A percentile compares a stretch with the other conserved stretches of the same genome.
phyloP scores from a whole-genome alignment of 53 echinoderm and acorn worm species.

The Actinopyga echinites region DNA sequence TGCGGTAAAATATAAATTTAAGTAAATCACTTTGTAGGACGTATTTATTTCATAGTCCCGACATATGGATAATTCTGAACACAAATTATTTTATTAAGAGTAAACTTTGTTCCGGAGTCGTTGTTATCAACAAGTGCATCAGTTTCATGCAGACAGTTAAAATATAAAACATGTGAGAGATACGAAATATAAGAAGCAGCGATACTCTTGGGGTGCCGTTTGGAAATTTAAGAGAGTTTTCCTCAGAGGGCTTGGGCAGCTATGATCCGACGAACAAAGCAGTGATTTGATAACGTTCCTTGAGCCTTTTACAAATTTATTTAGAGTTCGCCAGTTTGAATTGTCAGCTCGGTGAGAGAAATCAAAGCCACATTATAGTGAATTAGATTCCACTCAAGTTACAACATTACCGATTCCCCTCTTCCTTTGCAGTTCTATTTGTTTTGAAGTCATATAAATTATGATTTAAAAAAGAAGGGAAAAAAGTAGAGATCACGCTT shows the following conservation, averaged over 20 bases:
- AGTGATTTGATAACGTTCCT: background rate
- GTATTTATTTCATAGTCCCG: no score
- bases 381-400: background rate
- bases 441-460: conserved; percentile 15
- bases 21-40: no score
- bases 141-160: no score
- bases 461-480: background rate
- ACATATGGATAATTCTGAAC: no score
- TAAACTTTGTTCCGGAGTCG: no score
- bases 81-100: no score
- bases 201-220: no score
- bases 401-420: background rate
- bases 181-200: background rate
- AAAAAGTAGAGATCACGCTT: conserved; percentile 1
- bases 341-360: conserved; percentile 20
- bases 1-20: no score
- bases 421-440: background rate
- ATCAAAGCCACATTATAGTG: conserved; percentile 10
- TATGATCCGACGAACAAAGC: conserved; percentile 3
- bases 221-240: background rate
- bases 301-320: conserved; percentile 8
- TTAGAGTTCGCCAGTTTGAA: conserved; percentile 12
- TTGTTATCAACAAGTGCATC: no score
- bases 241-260: background rate
- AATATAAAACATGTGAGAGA: no score